phyloP scores from a whole-genome alignment of 2,888 invertebrate species.

The Athalia circularis region DNA sequence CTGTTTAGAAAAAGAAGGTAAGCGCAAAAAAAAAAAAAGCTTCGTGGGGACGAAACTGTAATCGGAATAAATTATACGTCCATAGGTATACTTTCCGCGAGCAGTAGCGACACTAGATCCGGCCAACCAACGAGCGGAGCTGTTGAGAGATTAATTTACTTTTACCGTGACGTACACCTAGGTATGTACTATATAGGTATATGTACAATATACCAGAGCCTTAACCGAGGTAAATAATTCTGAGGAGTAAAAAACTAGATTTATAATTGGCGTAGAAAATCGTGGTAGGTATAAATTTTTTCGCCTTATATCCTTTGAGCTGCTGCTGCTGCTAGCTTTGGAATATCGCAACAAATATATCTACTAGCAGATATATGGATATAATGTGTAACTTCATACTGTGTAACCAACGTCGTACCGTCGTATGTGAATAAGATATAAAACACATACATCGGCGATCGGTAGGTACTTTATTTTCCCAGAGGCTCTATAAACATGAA shows the following conservation, averaged over 20 bases:
- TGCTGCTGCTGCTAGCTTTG: not conserved
- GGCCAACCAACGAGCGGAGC: not conserved
- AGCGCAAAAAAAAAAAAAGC: not conserved
- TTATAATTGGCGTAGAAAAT: constrained; percentile 17
- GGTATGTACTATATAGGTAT: too few species aligned
- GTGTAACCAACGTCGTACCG: too few species aligned
- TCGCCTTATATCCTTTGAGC: not conserved
- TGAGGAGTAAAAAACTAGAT: constrained; percentile 10
- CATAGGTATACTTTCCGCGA: not conserved
- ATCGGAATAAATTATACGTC: constrained; percentile 8
- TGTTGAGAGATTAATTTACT: constrained; percentile 1
- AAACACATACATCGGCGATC: not conserved
- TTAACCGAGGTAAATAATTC: constrained; percentile 15
- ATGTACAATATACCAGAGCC: not conserved
- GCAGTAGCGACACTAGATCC: not conserved
- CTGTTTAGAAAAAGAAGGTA: too few species aligned
- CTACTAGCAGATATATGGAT: not conserved
- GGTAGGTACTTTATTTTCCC: constrained; percentile 1
- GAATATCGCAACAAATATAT: not conserved
- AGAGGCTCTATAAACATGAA: constrained; percentile 35
- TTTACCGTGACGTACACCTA: not conserved
- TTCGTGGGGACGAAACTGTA: not conserved
- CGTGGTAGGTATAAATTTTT: not conserved
- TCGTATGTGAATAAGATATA: not conserved
- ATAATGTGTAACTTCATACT: too few species aligned